Base-by-base conservation (phyloP, 1,140 invertebrate genomes). In the Neelides sp. region DNA sequence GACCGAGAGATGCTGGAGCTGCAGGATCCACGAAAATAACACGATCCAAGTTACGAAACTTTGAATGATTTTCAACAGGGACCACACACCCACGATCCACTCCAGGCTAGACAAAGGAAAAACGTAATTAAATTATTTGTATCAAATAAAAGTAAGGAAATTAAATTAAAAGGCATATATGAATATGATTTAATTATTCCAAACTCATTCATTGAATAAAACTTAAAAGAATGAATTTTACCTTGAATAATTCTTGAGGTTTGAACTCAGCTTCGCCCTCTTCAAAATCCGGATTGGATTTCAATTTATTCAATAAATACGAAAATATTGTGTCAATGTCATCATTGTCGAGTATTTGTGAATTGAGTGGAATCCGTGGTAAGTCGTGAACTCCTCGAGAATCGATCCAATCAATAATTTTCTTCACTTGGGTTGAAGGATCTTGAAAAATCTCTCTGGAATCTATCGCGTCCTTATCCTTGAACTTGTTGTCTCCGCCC, bases 311-410 rank as follows among this genome's bases (percentile, higher is more conserved):
- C n/a, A n/a, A n/a, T n/a, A n/a, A n/a, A n/a, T n/a, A n/a, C n/a
- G n/a, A n/a, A n/a, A n/a, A n/a, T n/a, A n/a, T n/a, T n/a, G n/a
- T n/a, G n/a, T 54, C 45, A 36, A 60, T 54, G n/a, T 60, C 58
- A 26, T 60, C 58, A 35, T 60, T 55, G 41, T 60, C 58, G 2
- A 60, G 34, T 8, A 60, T 49, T 27, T 60, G 41, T 2, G 54
- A 50, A 39, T 54, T 51, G 10, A 50, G 30, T n/a, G 51, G 50
- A 36, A 60, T 48, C 30, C 45, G n/a, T 8, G 50, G 52, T 1
- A 59, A 19, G 26, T 53, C 39, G 4, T 42, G 34, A 7, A 60
- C 34, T 2, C 58, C 58, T 17, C 13, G 24, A 4, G 39, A 27
- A 20, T 60, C 55, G 1, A 57, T 20, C 58, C 58, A 60, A 1